Conservation (phyloP, 2,797 vertebrate species). For the Momotus momota region DNA sequence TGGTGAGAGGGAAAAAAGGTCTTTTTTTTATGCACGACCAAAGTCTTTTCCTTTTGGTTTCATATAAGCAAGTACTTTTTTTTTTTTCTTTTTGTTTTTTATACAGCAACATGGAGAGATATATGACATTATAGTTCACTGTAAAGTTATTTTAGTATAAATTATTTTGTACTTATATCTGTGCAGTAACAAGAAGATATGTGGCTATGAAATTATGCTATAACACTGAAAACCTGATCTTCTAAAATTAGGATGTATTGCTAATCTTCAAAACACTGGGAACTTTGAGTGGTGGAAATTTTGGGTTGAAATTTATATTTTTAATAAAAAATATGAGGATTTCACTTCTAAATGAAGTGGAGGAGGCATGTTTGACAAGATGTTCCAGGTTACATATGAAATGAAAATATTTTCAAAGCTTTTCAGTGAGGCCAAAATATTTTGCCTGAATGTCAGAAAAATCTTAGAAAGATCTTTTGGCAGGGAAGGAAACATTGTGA, state of each 20-base stretch:
- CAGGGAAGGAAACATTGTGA: neutral
- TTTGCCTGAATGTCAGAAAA: neutral
- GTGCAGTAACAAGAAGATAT: neutral
- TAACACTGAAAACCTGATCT: neutral
- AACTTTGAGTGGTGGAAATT: neutral
- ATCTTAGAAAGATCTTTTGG: neutral
- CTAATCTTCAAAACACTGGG: neutral
- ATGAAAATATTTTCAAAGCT: neutral
- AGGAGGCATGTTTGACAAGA: neutral
- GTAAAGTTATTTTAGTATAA: neutral
- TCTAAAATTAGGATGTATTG: neutral
- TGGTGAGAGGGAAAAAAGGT: rapidly evolving
- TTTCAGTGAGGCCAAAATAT: neutral
- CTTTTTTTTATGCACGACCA: neutral
- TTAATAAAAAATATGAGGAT: neutral
- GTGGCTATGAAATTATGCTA: neutral
- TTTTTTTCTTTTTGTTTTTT: neutral
- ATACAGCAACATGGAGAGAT: neutral
- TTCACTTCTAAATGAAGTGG: neutral
- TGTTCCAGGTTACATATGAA: neutral
- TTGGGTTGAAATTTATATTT: neutral
- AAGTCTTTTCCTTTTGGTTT: neutral
- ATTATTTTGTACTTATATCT: neutral
- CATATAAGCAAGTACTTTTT: neutral
- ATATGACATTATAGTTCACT: neutral